These are phyloP conservation scores for Sylvietta virens DNA, from an alignment of 2,113 vertebrate genomes.

Conservation along the genomic window DNA sequence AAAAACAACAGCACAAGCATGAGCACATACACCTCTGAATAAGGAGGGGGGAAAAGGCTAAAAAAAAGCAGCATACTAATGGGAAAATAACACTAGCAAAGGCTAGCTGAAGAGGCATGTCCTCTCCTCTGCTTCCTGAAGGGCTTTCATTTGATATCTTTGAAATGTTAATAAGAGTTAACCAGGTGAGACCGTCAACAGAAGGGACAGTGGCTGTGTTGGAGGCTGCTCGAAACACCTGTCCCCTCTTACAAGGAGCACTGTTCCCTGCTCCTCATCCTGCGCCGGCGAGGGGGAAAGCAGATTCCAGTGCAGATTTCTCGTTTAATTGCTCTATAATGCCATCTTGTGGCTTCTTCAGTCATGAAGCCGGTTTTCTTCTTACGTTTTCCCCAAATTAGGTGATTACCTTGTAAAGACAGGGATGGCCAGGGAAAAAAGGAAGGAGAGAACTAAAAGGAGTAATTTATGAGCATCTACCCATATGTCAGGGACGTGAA, in stretches of 20 bases:
- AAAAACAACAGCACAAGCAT: not conserved
- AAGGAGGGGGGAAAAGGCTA: accelerated
- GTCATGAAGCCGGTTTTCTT: not conserved
- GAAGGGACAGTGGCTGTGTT: conserved; percentile 25
- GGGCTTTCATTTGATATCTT: conserved; percentile 20
- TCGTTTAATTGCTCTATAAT: conserved; percentile 60
- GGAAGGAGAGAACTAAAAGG: not conserved
- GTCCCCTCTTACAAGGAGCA: not conserved
- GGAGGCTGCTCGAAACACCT: conserved; percentile 25
- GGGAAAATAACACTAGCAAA: not conserved
- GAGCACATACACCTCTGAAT: not conserved
- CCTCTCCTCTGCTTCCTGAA: not conserved
- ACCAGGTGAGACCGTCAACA: conserved; percentile 48
- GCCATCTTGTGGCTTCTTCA: conserved; percentile 66
- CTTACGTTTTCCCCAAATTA: not conserved
- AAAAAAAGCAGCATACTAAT: accelerated
- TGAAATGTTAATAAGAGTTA: conserved; percentile 56
- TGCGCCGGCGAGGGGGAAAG: not conserved
- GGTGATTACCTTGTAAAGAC: not conserved
- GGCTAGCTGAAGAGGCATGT: not conserved
- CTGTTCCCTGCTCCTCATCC: not conserved
- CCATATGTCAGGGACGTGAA: no score
- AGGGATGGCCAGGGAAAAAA: not conserved
- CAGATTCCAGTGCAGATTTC: not conserved
- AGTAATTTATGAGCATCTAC: not conserved